Base-by-base conservation (phyloP, 2,888 invertebrate species). In the Lithophane leautieri region DNA sequence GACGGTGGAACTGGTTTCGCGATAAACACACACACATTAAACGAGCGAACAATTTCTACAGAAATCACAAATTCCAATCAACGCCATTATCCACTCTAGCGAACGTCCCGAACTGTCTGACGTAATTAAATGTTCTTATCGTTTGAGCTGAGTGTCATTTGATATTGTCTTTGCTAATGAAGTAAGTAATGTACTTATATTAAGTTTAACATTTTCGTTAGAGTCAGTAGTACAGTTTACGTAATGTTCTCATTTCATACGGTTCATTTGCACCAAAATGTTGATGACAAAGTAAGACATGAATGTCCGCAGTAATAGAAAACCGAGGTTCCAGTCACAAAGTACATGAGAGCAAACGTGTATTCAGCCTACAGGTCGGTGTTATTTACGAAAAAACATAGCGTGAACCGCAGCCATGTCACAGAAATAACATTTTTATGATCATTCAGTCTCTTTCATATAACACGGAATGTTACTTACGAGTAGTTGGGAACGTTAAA, bases 11-110 rank as follows among this genome's bases (percentile, higher is more conserved):
- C 94, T 89, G 94, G 94, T 94, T 94, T 91, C 77, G 77, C 82
- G 79, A 85, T 87, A 83, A 87, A 86, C 87, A 89, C 88, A 84
- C 88, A 88, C 87, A 88, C 85, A 85, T 82, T 83, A 84, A 85
- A 85, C 88, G 86, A 84, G 86, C 88, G 87, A 91, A 91, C 89
- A 88, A 91, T 91, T 91, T 91, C 89, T 88, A 90, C 83, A 89
- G 90, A 90, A 92, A 92, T 92, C 92, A 86, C 89, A 90, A 93
- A 94, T 93, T 93, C 91, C 92, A 91, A 93, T 93, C 91, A 90
- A 87, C 70, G 78, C 79, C 85, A 86, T 85, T 88, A 85, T 86
- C 82, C 76, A 77, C 78, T 76, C 40, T 68, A 78, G 68, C 70
- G 50, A 77, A 73, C 69, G 34, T 63, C 58, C 69, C 52, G 63